Conservation (phyloP, 2,797 vertebrate genomes). For the Rhinichthys osculus region DNA sequence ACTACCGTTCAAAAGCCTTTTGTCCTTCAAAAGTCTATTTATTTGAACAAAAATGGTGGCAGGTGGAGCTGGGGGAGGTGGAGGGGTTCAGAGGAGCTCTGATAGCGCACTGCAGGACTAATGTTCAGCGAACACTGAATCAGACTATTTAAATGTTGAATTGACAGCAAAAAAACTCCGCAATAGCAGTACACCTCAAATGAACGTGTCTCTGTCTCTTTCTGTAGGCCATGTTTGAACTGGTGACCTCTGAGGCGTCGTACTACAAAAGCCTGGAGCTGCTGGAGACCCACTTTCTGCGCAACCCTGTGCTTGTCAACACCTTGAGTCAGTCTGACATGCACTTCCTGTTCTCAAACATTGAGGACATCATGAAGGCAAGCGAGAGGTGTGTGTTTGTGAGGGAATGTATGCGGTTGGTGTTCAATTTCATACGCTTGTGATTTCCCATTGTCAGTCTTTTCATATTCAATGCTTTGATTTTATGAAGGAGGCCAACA, state of each 20-base stretch:
- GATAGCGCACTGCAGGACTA: neutral
- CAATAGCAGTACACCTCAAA: neutral
- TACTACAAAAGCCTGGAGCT: slow-evolving; percentile 97
- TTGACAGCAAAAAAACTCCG: neutral
- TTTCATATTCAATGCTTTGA: neutral
- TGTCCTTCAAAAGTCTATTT: neutral
- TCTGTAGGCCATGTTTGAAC: slow-evolving; percentile 93
- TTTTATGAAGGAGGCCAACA: neutral
- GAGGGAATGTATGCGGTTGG: neutral
- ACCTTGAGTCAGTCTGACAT: slow-evolving; percentile 91
- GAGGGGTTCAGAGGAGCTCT: neutral
- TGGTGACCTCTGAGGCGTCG: slow-evolving; percentile 94
- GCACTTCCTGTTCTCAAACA: slow-evolving; percentile 97
- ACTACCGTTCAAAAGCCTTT: neutral
- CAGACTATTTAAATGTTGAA: too few relatives aligned
- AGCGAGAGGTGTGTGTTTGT: slow-evolving; percentile 83
- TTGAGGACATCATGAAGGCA: slow-evolving; percentile 92
- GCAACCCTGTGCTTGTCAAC: slow-evolving; percentile 84
- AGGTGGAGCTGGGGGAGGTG: neutral
- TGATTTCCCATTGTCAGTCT: neutral
- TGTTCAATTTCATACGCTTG: neutral
- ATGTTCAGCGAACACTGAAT: neutral
- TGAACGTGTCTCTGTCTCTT: slow-evolving; percentile 32
- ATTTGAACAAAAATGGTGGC: neutral
- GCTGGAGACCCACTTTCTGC: slow-evolving; percentile 92